Evolutionary conservation across 2,113 vertebrate species (phyloP).

Genomic region (Mellivora capensis): DNA sequence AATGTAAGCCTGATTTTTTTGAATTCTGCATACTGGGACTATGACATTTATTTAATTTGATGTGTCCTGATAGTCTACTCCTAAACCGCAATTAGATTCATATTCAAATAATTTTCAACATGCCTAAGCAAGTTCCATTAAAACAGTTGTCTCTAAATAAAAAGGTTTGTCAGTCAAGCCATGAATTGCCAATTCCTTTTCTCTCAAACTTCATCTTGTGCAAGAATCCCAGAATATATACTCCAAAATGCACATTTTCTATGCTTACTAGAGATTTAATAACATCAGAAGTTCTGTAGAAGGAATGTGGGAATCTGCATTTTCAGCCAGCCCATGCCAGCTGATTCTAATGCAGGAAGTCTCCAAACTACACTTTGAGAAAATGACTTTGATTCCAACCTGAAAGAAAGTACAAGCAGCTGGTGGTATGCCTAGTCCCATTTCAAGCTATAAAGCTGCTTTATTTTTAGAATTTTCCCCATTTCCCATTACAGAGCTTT

Average conservation of each 20-base stretch:
- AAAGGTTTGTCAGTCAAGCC: neutral
- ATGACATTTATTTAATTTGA: neutral
- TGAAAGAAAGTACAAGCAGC: neutral
- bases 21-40: neutral
- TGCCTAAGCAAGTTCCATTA: neutral
- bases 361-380: neutral
- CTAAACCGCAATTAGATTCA: neutral
- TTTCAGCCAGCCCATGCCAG: neutral
- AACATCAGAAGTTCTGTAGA: neutral
- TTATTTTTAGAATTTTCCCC: constrained; percentile 51
- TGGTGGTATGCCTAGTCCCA: neutral
- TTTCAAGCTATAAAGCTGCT: neutral
- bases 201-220: neutral
- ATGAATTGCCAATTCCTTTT: neutral
- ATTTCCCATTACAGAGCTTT: neutral
- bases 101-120: neutral
- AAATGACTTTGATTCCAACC: constrained; percentile 33
- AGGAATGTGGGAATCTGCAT: neutral
- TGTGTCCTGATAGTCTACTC: neutral
- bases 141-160: neutral
- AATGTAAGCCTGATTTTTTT: neutral
- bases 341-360: neutral
- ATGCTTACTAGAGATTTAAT: neutral
- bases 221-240: neutral
- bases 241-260: neutral